These are phyloP conservation scores for Campoletis sonorensis DNA, from an alignment of 1,140 invertebrate genomes.

Conservation along the genomic window DNA sequence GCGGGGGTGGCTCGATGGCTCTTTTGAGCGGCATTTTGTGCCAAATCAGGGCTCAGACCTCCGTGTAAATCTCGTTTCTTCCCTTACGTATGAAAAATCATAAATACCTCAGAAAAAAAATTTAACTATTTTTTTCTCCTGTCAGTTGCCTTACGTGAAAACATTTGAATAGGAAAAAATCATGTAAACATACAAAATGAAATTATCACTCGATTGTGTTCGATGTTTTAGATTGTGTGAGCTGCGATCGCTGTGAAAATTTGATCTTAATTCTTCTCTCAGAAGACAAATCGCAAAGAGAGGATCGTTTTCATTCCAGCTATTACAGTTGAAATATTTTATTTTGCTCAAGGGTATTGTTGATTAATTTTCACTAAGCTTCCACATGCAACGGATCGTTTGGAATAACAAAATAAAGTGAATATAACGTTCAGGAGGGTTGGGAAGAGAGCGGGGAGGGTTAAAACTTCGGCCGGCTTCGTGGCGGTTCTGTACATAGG, in stretches of 20 bases:
- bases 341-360: conserved; percentile 50
- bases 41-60: conserved; percentile 58
- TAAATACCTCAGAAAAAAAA: too few species aligned
- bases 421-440: background rate
- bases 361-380: conserved; percentile 50
- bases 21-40: conserved; percentile 57
- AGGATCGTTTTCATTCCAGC: too few species aligned
- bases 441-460: conserved; percentile 24
- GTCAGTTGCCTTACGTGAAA: too few species aligned
- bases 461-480: background rate
- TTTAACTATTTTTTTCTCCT: too few species aligned
- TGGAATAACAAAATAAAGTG: conserved; percentile 58
- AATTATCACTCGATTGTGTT: too few species aligned
- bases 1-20: conserved; percentile 55
- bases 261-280: too few species aligned
- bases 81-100: background rate
- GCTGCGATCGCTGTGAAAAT: too few species aligned
- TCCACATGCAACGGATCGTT: conserved; percentile 39
- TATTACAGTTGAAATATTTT: background rate
- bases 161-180: too few species aligned
- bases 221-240: too few species aligned
- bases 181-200: too few species aligned
- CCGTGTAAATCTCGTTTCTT: conserved; percentile 4
- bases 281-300: too few species aligned
- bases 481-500: conserved; percentile 24